Evolutionary conservation across 2,797 vertebrate species (phyloP), one percentile per base, ranked within the genome.

Genomic region (Semaprochilodus insignis): DNA sequence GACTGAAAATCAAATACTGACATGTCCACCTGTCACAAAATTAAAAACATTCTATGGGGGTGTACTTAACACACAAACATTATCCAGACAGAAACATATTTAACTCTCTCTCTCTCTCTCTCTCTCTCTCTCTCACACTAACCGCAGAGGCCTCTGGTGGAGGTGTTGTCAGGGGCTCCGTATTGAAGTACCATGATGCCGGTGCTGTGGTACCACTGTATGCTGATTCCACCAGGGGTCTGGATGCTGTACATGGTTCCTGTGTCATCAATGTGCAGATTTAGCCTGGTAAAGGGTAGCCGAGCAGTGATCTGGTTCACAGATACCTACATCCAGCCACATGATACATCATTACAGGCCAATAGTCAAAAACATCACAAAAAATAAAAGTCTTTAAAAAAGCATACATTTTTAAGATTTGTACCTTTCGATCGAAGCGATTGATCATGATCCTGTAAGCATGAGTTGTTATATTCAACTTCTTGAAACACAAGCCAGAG

Each of bases 181-280:
- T 97, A 98, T 87, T 98, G 97, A 87, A 99, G 93, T 31, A 99
- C 97, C 90, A 98, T 95, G 89, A 99, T 97, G 72, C 98, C 98
- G 1, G 98, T 99, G 90, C 98, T 91, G 81, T 99, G 98, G 92
- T 98, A 96, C 98, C 98, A 99, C 87, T 97, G 98, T 87, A 99
- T 96, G 87, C 90, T 96, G 66, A 99, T 92, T 15, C 97, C 96
- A 31, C 96, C 94, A 55, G 98, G 97, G 25, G 98, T 99, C 51
- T 95, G 94, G 87, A 99, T 91, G 36, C 96, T 91, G 60, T 99
- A 99, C 97, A 99, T 98, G 75, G 95, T 96, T 69, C 98, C 98
- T 17, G 98, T 99, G 87, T 99, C 98, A 85, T 98, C 97, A 89
- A 99, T 92, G 57, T 92, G 95, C 78, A 99, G 90, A 14, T 95